phyloP scores from a whole-genome alignment of 2,113 vertebrate genomes.

The Dicaeum eximium region DNA sequence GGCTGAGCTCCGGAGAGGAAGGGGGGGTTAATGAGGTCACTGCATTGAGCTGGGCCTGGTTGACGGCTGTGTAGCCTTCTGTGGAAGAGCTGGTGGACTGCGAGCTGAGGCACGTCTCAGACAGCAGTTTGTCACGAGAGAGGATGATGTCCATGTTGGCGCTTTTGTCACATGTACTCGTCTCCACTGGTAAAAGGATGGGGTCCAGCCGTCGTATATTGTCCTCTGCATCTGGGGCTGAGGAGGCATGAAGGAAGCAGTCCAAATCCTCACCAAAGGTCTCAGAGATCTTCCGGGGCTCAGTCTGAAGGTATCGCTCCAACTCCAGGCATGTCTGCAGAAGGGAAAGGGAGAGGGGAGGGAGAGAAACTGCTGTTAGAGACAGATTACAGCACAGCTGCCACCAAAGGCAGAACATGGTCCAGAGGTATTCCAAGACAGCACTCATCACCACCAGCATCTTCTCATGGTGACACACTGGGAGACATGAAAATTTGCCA shows the following conservation, averaged over 20 bases:
- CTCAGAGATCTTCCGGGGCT: slow-evolving; percentile 90
- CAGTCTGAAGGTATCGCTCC: slow-evolving; percentile 97
- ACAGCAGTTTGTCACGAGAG: slow-evolving; percentile 80
- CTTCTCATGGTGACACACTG: background rate
- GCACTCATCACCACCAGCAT: background rate
- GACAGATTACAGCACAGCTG: background rate
- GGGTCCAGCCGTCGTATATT: slow-evolving; percentile 79
- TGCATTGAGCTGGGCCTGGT: slow-evolving; percentile 94
- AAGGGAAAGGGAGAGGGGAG: background rate
- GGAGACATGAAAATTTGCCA: background rate
- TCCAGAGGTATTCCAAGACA: background rate
- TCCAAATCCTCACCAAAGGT: slow-evolving; percentile 93
- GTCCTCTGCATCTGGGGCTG: slow-evolving; percentile 83
- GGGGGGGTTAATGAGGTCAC: slow-evolving; percentile 97
- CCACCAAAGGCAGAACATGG: background rate
- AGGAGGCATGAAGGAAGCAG: slow-evolving; percentile 85
- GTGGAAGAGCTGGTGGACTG: slow-evolving; percentile 77
- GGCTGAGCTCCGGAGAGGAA: slow-evolving; percentile 94
- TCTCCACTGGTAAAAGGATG: slow-evolving; percentile 79
- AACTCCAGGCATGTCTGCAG: slow-evolving; percentile 93
- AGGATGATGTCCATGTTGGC: slow-evolving; percentile 78
- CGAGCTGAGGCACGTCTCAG: slow-evolving; percentile 76
- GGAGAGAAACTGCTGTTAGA: slow-evolving; percentile 51
- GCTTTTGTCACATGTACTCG: slow-evolving; percentile 75
- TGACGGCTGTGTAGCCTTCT: slow-evolving; percentile 80